These are phyloP conservation scores for Cotesia congregata DNA, from an alignment of 2,888 invertebrate species.

Conservation along the genomic window DNA sequence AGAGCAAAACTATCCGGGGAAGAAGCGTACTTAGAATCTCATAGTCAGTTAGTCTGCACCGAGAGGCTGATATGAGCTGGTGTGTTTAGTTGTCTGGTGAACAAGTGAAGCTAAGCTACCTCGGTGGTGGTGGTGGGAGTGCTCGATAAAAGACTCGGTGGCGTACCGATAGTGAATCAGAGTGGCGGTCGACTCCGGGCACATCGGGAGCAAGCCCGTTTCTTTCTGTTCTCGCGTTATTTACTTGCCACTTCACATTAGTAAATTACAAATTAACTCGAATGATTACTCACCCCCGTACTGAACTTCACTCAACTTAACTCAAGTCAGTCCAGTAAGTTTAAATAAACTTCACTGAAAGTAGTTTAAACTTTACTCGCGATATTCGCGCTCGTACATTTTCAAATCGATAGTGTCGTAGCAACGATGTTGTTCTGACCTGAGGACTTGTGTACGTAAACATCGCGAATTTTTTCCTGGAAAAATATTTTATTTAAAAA, in stretches of 20 bases:
- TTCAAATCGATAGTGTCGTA: slow-evolving; percentile 64
- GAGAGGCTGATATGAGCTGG: background rate
- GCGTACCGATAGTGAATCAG: slow-evolving; percentile 67
- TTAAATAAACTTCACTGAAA: no score
- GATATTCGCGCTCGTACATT: slow-evolving; percentile 22
- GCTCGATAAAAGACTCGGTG: slow-evolving; percentile 64
- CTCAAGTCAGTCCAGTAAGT: no score
- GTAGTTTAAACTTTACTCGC: background rate
- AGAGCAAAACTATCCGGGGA: background rate
- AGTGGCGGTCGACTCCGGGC: slow-evolving; percentile 65
- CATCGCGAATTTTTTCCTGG: slow-evolving; percentile 3
- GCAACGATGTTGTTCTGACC: slow-evolving; percentile 60
- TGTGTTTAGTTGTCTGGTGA: slow-evolving; percentile 5
- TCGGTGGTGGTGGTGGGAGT: slow-evolving; percentile 62
- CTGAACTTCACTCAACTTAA: no score
- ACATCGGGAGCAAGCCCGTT: slow-evolving; percentile 51
- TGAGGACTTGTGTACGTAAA: slow-evolving; percentile 33
- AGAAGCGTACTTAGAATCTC: background rate
- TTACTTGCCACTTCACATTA: slow-evolving; percentile 13
- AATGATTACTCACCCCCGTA: background rate
- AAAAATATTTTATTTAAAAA: slow-evolving; percentile 3
- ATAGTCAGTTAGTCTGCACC: slow-evolving; percentile 22
- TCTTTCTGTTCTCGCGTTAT: slow-evolving; percentile 34
- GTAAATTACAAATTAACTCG: background rate
- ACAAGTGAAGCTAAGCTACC: slow-evolving; percentile 21